A percentile compares a stretch with the other conserved stretches of the same genome.
phyloP scores from a whole-genome alignment of 2,113 vertebrate species.

The Carettochelys insculpta region DNA sequence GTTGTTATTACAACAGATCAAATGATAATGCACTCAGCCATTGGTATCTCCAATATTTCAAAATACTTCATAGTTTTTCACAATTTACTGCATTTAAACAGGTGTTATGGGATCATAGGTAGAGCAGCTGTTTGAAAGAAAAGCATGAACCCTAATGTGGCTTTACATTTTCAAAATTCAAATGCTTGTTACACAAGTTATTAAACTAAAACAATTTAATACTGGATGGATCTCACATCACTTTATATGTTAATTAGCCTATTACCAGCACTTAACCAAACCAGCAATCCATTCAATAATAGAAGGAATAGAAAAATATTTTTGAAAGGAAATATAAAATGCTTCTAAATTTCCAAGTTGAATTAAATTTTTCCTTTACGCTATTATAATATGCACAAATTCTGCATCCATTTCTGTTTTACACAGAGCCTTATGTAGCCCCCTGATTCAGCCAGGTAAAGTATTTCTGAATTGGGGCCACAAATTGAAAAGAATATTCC shows the following conservation, averaged over 20 bases:
- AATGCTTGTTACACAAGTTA: background rate
- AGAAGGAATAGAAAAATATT: background rate
- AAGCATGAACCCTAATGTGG: background rate
- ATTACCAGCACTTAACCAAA: background rate
- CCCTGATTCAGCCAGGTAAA: slow-evolving; percentile 3
- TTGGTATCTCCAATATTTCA: background rate
- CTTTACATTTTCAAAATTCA: slow-evolving; percentile 6
- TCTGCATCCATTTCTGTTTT: slow-evolving; percentile 30
- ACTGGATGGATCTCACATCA: background rate
- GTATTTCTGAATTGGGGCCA: background rate
- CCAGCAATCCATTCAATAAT: background rate
- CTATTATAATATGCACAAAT: background rate
- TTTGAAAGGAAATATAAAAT: background rate
- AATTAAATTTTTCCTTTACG: background rate
- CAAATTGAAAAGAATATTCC: slow-evolving; percentile 27
- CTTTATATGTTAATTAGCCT: background rate
- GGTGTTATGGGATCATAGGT: background rate
- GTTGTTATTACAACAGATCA: background rate
- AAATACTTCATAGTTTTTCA: background rate
- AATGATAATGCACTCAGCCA: background rate
- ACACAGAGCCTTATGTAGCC: background rate
- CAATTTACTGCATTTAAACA: background rate
- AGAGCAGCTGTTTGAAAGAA: background rate
- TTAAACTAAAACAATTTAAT: background rate
- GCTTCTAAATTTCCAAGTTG: background rate